Percentiles rank a stretch among this genome's conserved stretches.
phyloP scores from a whole-genome alignment of 2,888 invertebrate species.

The Caenorhabditis plicata region DNA sequence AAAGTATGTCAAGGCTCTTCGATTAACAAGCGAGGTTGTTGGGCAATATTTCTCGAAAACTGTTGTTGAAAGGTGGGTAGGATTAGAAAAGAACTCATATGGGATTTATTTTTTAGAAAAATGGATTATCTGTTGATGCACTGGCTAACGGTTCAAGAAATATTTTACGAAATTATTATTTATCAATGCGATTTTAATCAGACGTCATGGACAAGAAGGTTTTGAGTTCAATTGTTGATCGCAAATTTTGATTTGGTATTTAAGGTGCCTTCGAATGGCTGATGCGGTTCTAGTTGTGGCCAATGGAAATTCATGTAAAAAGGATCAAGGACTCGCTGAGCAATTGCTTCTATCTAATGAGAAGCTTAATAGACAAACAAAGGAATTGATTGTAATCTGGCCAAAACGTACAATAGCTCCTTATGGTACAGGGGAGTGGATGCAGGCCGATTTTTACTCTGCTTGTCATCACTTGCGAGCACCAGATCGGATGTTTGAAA shows the following conservation, averaged over 20 bases:
- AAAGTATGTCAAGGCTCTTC: conserved; percentile 73
- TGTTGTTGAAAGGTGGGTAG: conserved; percentile 12
- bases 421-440: conserved; percentile 74
- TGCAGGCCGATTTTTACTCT: conserved; percentile 92
- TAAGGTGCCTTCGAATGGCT: conserved; percentile 80
- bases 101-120: too few relatives aligned
- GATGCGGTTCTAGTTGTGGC: conserved; percentile 96
- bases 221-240: too few relatives aligned
- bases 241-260: too few relatives aligned
- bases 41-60: conserved; percentile 11
- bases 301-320: conserved; percentile 81
- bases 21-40: conserved; percentile 68
- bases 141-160: conserved; percentile 97
- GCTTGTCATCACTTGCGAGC: conserved; percentile 95
- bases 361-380: conserved; percentile 90
- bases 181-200: conserved; percentile 92
- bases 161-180: conserved; percentile 86
- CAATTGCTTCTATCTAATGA: conserved; percentile 64
- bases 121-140: conserved; percentile 79
- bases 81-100: too few relatives aligned
- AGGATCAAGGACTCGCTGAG: conserved; percentile 9
- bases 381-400: conserved; percentile 89
- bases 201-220: conserved; percentile 90
- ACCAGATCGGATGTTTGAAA: conserved; percentile 88
- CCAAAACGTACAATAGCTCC: conserved; percentile 74